Conservation (phyloP, 1,140 invertebrate genomes). For the Planococcus citri region DNA sequence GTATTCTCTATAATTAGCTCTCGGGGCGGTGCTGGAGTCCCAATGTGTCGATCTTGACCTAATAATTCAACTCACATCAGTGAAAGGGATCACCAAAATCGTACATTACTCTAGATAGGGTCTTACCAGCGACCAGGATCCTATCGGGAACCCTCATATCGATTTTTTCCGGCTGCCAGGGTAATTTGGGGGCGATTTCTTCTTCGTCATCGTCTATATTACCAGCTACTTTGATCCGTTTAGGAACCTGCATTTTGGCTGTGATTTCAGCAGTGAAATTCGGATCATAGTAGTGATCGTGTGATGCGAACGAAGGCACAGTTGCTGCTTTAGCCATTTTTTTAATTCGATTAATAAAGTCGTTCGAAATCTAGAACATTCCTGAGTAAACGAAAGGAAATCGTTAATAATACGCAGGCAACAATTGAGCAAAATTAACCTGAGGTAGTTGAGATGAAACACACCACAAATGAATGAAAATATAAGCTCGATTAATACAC, state of each 20-base stretch:
- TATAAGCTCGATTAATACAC: too few relatives aligned
- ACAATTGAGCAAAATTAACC: too few relatives aligned
- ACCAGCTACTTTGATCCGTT: slow-evolving; percentile 57
- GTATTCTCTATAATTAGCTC: slow-evolving; percentile 75
- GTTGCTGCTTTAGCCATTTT: slow-evolving; percentile 44
- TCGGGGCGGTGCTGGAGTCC: slow-evolving; percentile 62
- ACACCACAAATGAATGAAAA: too few relatives aligned
- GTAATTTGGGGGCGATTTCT: slow-evolving; percentile 42
- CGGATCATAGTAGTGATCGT: slow-evolving; percentile 52
- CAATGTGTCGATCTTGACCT: slow-evolving; percentile 67
- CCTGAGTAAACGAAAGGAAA: slow-evolving; percentile 37
- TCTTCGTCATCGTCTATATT: slow-evolving; percentile 41
- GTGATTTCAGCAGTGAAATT: slow-evolving; percentile 60
- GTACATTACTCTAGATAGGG: neutral
- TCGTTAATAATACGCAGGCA: too few relatives aligned
- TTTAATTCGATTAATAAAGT: too few relatives aligned
- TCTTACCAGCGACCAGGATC: slow-evolving; percentile 63
- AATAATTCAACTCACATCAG: too few relatives aligned
- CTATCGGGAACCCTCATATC: slow-evolving; percentile 84
- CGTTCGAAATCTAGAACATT: too few relatives aligned
- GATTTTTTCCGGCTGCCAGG: slow-evolving; percentile 51
- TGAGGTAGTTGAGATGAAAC: too few relatives aligned
- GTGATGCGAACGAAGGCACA: slow-evolving; percentile 44
- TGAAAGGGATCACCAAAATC: slow-evolving; percentile 23
- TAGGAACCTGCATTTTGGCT: slow-evolving; percentile 63